Evolutionary conservation across 1,140 invertebrate genomes (phyloP).

Genomic region (Centruroides sculpturatus): DNA sequence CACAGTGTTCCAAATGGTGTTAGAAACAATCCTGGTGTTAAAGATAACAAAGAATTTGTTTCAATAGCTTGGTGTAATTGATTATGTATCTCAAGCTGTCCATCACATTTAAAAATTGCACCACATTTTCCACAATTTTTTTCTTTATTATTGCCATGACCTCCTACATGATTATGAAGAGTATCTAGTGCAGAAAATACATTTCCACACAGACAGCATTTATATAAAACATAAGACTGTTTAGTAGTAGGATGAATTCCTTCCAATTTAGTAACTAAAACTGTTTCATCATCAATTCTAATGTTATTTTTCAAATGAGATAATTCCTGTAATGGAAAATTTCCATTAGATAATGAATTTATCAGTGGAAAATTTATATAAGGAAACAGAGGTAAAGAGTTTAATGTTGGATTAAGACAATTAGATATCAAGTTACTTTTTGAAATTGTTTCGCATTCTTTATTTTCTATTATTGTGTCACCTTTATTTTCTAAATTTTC

Average conservation of each 20-base stretch:
- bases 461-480: too few relatives aligned
- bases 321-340: not conserved
- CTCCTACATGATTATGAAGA: slow-evolving; percentile 28
- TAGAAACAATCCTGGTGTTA: too few relatives aligned
- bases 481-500: too few relatives aligned
- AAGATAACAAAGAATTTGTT: not conserved
- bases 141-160: slow-evolving; percentile 19
- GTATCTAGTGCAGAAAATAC: slow-evolving; percentile 27
- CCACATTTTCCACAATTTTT: slow-evolving; percentile 20
- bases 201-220: slow-evolving; percentile 33
- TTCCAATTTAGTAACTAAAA: slow-evolving; percentile 30
- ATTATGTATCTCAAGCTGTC: slow-evolving; percentile 17
- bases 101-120: slow-evolving; percentile 19
- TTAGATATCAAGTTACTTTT: not conserved
- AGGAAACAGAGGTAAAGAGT: not conserved
- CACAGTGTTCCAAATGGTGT: not conserved
- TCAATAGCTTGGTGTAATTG: slow-evolving; percentile 15
- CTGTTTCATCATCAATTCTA: slow-evolving; percentile 22
- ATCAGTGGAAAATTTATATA: not conserved
- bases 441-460: too few relatives aligned
- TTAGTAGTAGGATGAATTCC: slow-evolving; percentile 28
- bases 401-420: not conserved
- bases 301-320: slow-evolving; percentile 18
- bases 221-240: slow-evolving; percentile 29
- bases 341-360: not conserved